Conservation (phyloP, 1,140 invertebrate species). For the Venturia canescens region DNA sequence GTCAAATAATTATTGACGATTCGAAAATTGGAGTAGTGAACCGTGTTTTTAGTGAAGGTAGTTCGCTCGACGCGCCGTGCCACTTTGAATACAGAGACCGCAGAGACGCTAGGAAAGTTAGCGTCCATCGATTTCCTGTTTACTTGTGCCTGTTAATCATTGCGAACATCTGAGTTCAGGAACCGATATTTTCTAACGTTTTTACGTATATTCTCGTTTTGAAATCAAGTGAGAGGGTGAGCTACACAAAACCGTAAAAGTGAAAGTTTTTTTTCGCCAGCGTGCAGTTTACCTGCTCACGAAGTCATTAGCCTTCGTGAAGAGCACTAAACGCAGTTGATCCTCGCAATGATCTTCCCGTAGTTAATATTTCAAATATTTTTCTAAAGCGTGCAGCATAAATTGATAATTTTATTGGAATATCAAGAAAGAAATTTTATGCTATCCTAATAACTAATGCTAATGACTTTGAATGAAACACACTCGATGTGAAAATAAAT, state of each 20-base stretch:
- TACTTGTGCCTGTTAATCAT: constrained; percentile 13
- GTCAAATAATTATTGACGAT: not conserved
- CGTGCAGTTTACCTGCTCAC: constrained; percentile 39
- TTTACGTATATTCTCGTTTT: too few species aligned
- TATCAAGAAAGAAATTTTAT: too few species aligned
- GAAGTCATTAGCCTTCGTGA: too few species aligned
- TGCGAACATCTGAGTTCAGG: not conserved
- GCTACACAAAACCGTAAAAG: constrained; percentile 26
- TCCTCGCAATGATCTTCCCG: too few species aligned
- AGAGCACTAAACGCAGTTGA: too few species aligned
- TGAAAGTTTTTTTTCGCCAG: constrained; percentile 49
- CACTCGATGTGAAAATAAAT: too few species aligned
- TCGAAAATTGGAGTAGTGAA: not conserved
- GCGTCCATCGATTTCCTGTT: not conserved
- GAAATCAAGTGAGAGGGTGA: too few species aligned
- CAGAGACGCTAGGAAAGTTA: constrained; percentile 4
- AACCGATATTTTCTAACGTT: not conserved
- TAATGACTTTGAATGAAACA: too few species aligned
- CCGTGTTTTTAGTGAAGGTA: constrained; percentile 17
- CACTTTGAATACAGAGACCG: not conserved
- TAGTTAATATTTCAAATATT: too few species aligned
- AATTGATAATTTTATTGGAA: too few species aligned
- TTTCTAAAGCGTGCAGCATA: too few species aligned
- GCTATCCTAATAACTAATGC: too few species aligned
- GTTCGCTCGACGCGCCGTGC: not conserved